Evolutionary conservation across 2,797 vertebrate species (phyloP).

Genomic region (Corythornis leucogaster): DNA sequence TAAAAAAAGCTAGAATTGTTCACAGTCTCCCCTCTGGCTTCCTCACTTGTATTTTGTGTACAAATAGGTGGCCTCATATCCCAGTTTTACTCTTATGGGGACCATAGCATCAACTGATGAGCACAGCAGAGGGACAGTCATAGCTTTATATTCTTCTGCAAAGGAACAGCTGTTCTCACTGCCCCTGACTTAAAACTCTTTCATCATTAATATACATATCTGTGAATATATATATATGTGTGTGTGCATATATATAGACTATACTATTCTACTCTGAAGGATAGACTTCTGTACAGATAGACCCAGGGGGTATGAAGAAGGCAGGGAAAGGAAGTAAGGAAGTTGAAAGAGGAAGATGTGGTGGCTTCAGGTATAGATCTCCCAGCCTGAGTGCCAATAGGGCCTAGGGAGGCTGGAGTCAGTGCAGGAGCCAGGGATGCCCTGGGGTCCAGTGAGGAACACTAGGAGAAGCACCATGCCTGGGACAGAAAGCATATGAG

Average conservation of each 20-base stretch:
- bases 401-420: background rate
- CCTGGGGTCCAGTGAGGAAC: background rate
- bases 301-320: background rate
- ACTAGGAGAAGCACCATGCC: background rate
- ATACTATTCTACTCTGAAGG: background rate
- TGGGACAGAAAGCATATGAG: background rate
- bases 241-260: background rate
- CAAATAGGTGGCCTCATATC: background rate
- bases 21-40: background rate
- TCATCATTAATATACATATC: background rate
- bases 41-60: background rate
- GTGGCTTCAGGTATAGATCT: background rate
- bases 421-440: background rate
- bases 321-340: background rate
- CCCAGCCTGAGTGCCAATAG: background rate
- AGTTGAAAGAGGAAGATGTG: background rate
- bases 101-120: accelerated
- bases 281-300: background rate
- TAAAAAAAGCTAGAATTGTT: background rate
- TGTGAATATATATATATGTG: background rate
- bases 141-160: background rate
- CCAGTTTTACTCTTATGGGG: accelerated
- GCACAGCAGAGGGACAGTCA: background rate
- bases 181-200: background rate
- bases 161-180: background rate